phyloP scores from a whole-genome alignment of 2,113 vertebrate species.

The Macaca fascicularis region DNA sequence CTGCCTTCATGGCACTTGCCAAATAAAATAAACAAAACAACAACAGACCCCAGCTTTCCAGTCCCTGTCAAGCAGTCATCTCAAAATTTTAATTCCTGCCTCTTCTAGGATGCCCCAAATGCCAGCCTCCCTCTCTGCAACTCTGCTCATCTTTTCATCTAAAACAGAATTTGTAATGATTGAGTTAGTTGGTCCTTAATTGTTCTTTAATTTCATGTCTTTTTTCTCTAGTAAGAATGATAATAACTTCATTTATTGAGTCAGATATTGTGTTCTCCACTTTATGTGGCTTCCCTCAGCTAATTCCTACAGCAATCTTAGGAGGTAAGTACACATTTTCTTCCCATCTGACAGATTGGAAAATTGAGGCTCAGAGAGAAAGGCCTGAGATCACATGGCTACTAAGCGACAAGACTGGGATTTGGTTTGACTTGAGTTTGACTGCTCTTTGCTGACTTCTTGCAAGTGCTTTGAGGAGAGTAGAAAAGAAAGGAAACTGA shows the following conservation, averaged over 20 bases:
- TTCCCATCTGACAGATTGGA: background rate
- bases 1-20: background rate
- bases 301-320: background rate
- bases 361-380: background rate
- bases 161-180: background rate
- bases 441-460: background rate
- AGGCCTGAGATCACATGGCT: background rate
- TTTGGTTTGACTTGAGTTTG: background rate
- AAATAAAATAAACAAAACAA: background rate
- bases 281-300: background rate
- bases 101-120: background rate
- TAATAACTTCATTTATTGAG: background rate
- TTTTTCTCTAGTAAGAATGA: background rate
- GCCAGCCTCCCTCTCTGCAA: fast-evolving
- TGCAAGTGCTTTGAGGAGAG: background rate
- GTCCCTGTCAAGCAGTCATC: background rate
- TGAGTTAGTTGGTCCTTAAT: background rate
- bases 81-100: background rate
- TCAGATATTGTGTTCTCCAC: background rate
- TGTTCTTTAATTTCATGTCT: background rate
- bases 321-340: background rate
- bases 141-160: background rate
- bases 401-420: background rate
- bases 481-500: background rate
- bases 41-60: background rate